Percentiles rank a stretch among this genome's conserved stretches.
phyloP scores from a whole-genome alignment of 2,888 invertebrate species.

The Eupithecia dodoneata region DNA sequence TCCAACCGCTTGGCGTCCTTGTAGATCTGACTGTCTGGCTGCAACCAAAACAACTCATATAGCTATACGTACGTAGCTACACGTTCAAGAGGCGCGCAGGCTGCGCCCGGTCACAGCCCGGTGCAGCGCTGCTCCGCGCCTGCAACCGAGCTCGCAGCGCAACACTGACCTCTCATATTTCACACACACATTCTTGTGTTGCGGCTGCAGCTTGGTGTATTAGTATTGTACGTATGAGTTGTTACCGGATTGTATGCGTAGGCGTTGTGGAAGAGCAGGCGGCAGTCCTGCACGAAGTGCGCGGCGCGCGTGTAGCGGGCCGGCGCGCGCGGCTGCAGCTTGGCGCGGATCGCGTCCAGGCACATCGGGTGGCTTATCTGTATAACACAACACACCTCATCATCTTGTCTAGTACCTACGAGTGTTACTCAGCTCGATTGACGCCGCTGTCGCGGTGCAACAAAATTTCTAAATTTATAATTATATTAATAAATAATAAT shows the following conservation, averaged over 20 bases:
- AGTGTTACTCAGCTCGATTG: not conserved
- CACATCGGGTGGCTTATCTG: slow-evolving; percentile 93
- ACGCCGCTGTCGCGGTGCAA: not conserved
- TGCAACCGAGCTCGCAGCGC: too few species aligned
- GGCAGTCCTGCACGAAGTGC: slow-evolving; percentile 91
- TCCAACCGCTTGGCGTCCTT: slow-evolving; percentile 92
- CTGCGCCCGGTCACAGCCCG: too few species aligned
- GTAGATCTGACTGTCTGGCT: slow-evolving; percentile 91
- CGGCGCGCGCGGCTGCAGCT: slow-evolving; percentile 89
- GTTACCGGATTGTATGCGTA: slow-evolving; percentile 91
- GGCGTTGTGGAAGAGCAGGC: slow-evolving; percentile 94
- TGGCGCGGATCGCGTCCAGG: slow-evolving; percentile 91
- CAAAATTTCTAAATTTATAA: too few species aligned
- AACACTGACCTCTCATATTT: too few species aligned
- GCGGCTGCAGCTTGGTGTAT: not conserved
- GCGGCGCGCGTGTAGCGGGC: slow-evolving; percentile 90
- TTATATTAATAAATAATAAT: too few species aligned
- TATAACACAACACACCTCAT: not conserved
- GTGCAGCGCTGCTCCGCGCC: too few species aligned
- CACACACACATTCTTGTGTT: too few species aligned
- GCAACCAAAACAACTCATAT: slow-evolving; percentile 26
- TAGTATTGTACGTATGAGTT: not conserved
- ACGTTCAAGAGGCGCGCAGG: too few species aligned
- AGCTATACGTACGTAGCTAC: too few species aligned
- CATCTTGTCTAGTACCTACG: not conserved